phyloP scores from a whole-genome alignment of 2,888 invertebrate genomes.

The Mechanitis messenoides region DNA sequence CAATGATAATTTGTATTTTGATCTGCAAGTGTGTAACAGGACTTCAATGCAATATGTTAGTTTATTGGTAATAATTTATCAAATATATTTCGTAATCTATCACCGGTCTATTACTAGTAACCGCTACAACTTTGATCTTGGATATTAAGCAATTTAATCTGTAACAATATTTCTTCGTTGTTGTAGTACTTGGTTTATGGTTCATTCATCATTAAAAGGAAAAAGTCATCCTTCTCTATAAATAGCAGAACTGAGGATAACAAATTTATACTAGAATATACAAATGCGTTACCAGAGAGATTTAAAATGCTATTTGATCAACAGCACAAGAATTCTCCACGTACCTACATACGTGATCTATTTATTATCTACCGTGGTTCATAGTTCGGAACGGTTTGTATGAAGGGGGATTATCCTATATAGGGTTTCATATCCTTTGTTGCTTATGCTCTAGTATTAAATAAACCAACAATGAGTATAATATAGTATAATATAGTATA shows the following conservation, averaged over 20 bases:
- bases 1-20: neutral
- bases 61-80: too few species aligned
- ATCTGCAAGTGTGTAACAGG: neutral
- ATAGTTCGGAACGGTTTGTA: conserved; percentile 1
- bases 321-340: neutral
- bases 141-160: too few species aligned
- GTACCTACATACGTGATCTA: neutral
- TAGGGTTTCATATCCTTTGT: conserved; percentile 3
- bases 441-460: neutral
- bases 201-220: too few species aligned
- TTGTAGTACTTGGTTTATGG: too few species aligned
- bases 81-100: too few species aligned
- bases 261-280: neutral
- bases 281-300: neutral
- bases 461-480: neutral
- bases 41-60: too few species aligned
- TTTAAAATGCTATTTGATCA: neutral
- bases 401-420: neutral
- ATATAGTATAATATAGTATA: neutral
- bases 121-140: too few species aligned
- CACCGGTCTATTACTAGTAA: too few species aligned
- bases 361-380: neutral
- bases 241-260: neutral
- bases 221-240: too few species aligned
- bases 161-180: too few species aligned